Evolutionary conservation across 2,888 invertebrate species (phyloP), one percentile per base, ranked within the genome.

Genomic region (Copidosoma aretas): DNA sequence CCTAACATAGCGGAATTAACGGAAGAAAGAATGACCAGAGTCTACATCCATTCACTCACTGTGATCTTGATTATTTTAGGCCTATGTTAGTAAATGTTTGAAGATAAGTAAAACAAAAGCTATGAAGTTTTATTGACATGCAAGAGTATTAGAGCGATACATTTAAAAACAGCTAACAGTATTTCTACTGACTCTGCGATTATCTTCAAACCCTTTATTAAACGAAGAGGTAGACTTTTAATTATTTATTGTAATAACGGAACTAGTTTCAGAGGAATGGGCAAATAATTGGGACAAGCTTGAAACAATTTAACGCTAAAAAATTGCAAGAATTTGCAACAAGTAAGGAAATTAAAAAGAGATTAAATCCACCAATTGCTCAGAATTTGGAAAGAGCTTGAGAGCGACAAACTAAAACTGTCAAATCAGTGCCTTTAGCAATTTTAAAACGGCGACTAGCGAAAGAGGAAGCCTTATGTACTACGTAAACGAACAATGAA

Each of bases 11-110:
- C 57, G 8, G 49, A 64, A 8, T 24, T 74, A 24, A 72, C 73
- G 2, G 4, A 19, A 14, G 54, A 2, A 2, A 10, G 54, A 10
- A 15, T 67, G 14, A 63, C 64, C 62, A 73, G 24, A 59, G 66
- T 21, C 56, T 57, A 12, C 39, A 70, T 8, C 72, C 72, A 8
- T 74, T 73, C 41, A 63, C 67, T 0, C 43, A 63, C 41, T 64
- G 63, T n/a, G 74, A 73, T 12, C 17, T 74, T 3, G 74, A 74
- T 41, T 68, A 71, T 14, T 74, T 73, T 57, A 71, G 73, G 1
- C 73, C 74, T 5, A 66, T 73, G 62, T 53, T 73, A n/a, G n/a
- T n/a, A n/a, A n/a, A n/a, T n/a, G n/a, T n/a, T n/a, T n/a, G n/a
- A n/a, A n/a, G n/a, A n/a, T n/a, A n/a, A n/a, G n/a, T n/a, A n/a